phyloP scores from a whole-genome alignment of 2,888 invertebrate genomes.

The Hypomecis punctinalis region DNA sequence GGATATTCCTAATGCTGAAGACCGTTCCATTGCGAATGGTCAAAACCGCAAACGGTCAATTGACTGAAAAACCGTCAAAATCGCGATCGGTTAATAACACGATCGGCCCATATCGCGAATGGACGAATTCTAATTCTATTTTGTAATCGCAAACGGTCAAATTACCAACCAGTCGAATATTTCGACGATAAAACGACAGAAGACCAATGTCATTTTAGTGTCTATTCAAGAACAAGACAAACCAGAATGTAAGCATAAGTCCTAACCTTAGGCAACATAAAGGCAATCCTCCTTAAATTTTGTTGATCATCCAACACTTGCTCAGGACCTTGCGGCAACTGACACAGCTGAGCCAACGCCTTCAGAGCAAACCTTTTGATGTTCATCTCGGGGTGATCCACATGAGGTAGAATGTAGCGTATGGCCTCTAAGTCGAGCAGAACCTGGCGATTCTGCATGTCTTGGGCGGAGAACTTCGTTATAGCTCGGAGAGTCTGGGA shows the following conservation, averaged over 20 bases:
- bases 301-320: conserved; percentile 68
- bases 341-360: conserved; percentile 80
- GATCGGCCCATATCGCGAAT: too few relatives aligned
- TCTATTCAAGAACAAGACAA: too few relatives aligned
- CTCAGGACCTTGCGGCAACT: conserved; percentile 75
- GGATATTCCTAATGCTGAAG: too few relatives aligned
- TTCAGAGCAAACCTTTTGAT: conserved; percentile 81
- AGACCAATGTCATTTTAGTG: too few relatives aligned
- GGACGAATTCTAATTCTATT: too few relatives aligned
- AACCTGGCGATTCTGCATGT: conserved; percentile 66
- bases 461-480: conserved; percentile 77
- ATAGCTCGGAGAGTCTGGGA: conserved; percentile 74
- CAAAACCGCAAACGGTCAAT: too few relatives aligned
- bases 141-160: too few relatives aligned
- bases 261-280: conserved; percentile 71
- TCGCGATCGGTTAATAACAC: too few relatives aligned
- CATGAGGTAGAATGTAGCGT: conserved; percentile 65
- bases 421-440: conserved; percentile 68
- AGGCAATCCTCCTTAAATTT: conserved; percentile 73
- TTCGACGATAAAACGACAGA: too few relatives aligned
- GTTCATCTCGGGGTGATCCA: conserved; percentile 71
- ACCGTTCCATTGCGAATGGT: too few relatives aligned
- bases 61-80: too few relatives aligned
- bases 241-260: neutral
- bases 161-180: too few relatives aligned